phyloP scores from a whole-genome alignment of 2,113 vertebrate species.

The Lichenostomus cassidix region DNA sequence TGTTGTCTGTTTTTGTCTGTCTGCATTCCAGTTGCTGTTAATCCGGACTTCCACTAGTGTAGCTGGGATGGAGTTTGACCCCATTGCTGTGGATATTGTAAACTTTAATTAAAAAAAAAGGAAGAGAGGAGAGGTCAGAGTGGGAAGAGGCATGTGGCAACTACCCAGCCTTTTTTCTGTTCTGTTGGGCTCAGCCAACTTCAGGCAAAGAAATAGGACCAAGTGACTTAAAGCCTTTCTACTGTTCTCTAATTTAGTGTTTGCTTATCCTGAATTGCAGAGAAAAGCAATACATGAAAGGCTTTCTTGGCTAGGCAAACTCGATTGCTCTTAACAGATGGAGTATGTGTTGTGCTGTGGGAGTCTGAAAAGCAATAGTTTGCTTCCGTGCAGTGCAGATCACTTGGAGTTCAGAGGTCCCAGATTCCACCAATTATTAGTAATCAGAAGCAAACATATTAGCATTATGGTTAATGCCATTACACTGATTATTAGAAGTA shows the following conservation, averaged over 20 bases:
- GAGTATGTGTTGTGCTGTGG: not conserved
- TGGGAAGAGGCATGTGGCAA: not conserved
- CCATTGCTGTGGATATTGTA: not conserved
- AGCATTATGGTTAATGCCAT: not conserved
- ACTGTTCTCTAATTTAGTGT: not conserved
- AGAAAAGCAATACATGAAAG: not conserved
- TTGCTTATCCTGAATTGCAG: not conserved
- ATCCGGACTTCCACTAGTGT: not conserved
- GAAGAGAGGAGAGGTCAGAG: rapidly evolving
- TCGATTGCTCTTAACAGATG: not conserved
- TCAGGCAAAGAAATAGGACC: not conserved
- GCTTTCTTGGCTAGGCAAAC: not conserved
- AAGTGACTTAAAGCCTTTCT: not conserved
- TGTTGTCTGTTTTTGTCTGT: slow-evolving; percentile 3
- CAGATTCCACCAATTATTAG: not conserved
- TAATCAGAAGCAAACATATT: not conserved
- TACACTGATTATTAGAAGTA: not conserved
- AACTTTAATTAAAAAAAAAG: not conserved
- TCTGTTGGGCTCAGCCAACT: not conserved
- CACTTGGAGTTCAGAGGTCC: not conserved
- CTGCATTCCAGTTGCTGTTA: slow-evolving; percentile 16
- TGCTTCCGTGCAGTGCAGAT: not conserved
- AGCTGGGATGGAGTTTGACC: not conserved
- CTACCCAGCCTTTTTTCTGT: not conserved
- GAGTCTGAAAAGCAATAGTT: not conserved